Evolutionary conservation across 2,888 invertebrate species (phyloP), one percentile per base, ranked within the genome.

Genomic region (Perithous albicinctus): DNA sequence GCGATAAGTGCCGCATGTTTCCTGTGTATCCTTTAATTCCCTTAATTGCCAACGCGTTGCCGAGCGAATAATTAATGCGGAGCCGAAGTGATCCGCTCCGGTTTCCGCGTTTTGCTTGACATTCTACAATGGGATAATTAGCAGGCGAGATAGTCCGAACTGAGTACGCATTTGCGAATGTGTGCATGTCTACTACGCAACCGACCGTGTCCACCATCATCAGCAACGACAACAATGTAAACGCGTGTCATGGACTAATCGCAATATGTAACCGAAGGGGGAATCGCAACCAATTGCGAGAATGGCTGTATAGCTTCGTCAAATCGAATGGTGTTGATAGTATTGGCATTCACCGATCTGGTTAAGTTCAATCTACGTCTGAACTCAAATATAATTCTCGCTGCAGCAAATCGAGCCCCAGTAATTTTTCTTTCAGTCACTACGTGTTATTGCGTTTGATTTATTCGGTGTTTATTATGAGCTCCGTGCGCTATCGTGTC

Each of bases 31-130:
- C 84, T 86, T 85, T 89, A 88, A 88, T 89, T 89, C 87, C 87
- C 86, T 88, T 88, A 89, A 89, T 89, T 89, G 86, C 86, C 84
- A 80, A 78, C 84, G 72, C 81, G 79, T 78, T 73, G 66, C 79
- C 77, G 69, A 83, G 83, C 78, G 86, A 80, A 83, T 90, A 89
- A 89, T 89, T 88, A 90, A 87, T 84, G 86, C 80, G 82, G 81
- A 80, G 78, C 70, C 82, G 83, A 61, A 80, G 82, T 82, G 80
- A 18, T 75, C 73, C 84, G 85, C 86, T 87, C 83, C 80, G 87
- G 82, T 90, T 90, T 90, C 88, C 88, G 87, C 85, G 84, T 86
- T 87, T 80, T 75, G 73, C 79, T 70, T 73, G 69, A 54, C 74
- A 63, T 8, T 56, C 70, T 67, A 80, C 87, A 88, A 88, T 85